A percentile compares a stretch with the other conserved stretches of the same genome.
phyloP scores from a whole-genome alignment of 2,797 vertebrate genomes.

The Petrocephalus sullivani region DNA sequence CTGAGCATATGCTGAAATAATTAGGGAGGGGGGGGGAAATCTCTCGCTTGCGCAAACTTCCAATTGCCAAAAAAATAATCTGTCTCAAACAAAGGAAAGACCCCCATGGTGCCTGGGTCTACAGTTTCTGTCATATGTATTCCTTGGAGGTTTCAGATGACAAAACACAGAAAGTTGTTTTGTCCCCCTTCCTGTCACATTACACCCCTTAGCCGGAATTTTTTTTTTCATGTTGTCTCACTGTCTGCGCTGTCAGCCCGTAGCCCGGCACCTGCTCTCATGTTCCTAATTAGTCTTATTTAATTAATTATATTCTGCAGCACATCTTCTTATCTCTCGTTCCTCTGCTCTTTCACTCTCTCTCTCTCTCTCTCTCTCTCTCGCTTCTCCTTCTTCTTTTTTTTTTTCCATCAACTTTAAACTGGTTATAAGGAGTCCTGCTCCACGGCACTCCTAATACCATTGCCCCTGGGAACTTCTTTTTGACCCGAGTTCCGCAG shows the following conservation, averaged over 20 bases:
- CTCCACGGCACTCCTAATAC: conserved; percentile 16
- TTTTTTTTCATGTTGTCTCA: conserved; percentile 70
- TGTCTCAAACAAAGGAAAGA: conserved; percentile 64
- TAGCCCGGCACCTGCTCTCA: conserved; percentile 79
- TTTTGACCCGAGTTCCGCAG: conserved; percentile 13
- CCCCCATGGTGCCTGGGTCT: conserved; percentile 63
- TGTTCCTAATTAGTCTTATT: conserved; percentile 82
- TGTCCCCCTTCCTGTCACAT: conserved; percentile 76
- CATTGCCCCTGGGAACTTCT: conserved; percentile 6
- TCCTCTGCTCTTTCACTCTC: conserved; percentile 27
- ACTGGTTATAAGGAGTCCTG: conserved; percentile 23
- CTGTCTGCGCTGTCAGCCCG: conserved; percentile 73
- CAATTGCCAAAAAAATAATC: conserved; percentile 70
- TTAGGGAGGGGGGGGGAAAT: conserved; percentile 62
- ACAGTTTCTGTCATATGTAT: conserved; percentile 69
- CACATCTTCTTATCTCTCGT: conserved; percentile 58
- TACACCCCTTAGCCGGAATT: conserved; percentile 73
- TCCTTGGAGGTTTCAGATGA: conserved; percentile 76
- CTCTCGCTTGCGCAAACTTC: conserved; percentile 70
- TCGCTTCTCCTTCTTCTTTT: conserved; percentile 29
- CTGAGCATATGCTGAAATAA: conserved; percentile 68
- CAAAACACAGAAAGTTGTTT: conserved; percentile 78
- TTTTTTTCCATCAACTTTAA: conserved; percentile 30
- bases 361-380: conserved; percentile 45
- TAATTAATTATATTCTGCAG: conserved; percentile 79